Conservation (phyloP, 2,888 invertebrate genomes). For the Limnephilus lunatus region DNA sequence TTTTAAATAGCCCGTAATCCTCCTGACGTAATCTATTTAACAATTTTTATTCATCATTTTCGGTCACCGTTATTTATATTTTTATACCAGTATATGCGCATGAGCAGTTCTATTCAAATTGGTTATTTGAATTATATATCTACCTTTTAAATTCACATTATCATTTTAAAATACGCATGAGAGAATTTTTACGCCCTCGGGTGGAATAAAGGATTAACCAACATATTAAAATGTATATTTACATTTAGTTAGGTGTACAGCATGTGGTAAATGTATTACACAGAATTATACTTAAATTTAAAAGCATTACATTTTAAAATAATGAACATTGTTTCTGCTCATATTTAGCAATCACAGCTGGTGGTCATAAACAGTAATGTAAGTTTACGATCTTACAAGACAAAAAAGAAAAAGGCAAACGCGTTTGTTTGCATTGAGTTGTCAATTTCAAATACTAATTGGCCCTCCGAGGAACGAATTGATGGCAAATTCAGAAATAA, state of each 20-base stretch:
- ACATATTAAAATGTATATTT: neutral
- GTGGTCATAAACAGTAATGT: neutral
- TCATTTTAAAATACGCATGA: neutral
- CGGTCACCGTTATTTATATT: neutral
- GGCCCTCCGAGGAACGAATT: constrained; percentile 4
- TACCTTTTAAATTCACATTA: neutral
- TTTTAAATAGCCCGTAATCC: no score
- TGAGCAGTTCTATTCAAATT: neutral
- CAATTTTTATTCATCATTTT: no score
- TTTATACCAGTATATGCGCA: no score
- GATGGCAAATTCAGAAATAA: constrained; percentile 18
- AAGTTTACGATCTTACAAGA: neutral
- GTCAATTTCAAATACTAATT: constrained; percentile 2
- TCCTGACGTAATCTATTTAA: no score
- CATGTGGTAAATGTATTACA: neutral
- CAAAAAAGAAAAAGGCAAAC: neutral
- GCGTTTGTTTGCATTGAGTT: constrained; percentile 12
- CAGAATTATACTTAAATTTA: neutral
- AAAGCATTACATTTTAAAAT: neutral
- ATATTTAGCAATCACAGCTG: neutral
- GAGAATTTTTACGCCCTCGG: neutral
- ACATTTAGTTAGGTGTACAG: neutral
- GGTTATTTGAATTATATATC: neutral
- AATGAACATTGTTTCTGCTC: neutral
- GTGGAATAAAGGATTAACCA: neutral